Base-by-base conservation (phyloP, 2,113 vertebrate genomes). In the Neotragus pygmaeus region DNA sequence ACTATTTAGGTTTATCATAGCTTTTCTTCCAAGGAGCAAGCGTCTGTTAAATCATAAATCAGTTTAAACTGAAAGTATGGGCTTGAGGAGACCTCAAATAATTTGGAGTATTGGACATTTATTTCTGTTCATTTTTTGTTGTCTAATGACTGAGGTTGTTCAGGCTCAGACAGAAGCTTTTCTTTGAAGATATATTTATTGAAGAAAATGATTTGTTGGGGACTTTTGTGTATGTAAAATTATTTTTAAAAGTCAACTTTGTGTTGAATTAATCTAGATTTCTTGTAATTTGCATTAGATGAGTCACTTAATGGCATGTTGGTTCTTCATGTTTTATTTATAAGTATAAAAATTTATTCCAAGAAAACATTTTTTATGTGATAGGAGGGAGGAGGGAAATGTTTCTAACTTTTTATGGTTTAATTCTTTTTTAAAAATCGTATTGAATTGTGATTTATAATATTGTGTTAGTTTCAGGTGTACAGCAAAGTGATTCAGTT, bases 281-380 rank as follows among this genome's bases (percentile, higher is more conserved):
- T 88, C 14, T 94, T 19, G 17, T 84, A 86, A 92, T 87, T 87
- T 91, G 23, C 5, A 45, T 70, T 60, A 92, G n/a, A 16, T 60
- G 53, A 88, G 17, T 86, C 30, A 91, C 28, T 95, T 53, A 86
- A 45, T 91, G 23, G 25, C 25, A 75, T 6, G 1, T 78, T 90
- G 36, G 49, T 86, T 92, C 53, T 93, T 88, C 13, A 15, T 84
- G 16, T 95, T 58, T 94, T 85, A 83, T 85, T 95, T 90, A 33
- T 66, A 82, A 80, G 23, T 60, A 62, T 84, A 94, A 91, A 90
- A 73, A 36, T 66, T 55, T 90, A 66, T 95, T 92, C 25, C 86
- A 94, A 62, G 80, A 80, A 93, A 96, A 90, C 60, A 95, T 93
- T 88, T 90, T 75, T 45, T 90, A 9, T 97, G 55, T 87, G 39